phyloP scores from a whole-genome alignment of 2,888 invertebrate genomes.

The Seira sanloemensis region DNA sequence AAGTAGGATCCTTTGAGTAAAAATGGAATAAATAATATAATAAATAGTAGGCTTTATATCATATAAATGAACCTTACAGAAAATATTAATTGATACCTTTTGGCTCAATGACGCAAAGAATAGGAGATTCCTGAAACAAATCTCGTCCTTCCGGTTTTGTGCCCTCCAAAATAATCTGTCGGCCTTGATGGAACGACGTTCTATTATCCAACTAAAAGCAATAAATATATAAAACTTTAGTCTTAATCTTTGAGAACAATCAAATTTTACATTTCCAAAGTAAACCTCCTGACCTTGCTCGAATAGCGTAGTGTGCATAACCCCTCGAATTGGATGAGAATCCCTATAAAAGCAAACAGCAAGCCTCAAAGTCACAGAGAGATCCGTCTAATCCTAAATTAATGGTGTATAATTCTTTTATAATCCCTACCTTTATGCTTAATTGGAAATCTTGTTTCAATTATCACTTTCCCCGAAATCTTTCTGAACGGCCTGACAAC shows the following conservation, averaged over 20 bases:
- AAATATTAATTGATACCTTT: neutral
- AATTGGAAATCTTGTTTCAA: conserved; percentile 51
- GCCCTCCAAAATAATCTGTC: conserved; percentile 34
- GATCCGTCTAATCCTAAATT: too few species aligned
- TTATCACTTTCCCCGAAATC: conserved; percentile 40
- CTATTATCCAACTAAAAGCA: conserved; percentile 52
- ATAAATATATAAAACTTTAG: too few species aligned
- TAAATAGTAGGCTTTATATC: too few species aligned
- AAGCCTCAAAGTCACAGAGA: too few species aligned
- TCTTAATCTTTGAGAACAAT: too few species aligned
- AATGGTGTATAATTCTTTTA: too few species aligned
- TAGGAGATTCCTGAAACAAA: conserved; percentile 45
- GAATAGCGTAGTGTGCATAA: conserved; percentile 37
- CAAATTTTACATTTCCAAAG: too few species aligned
- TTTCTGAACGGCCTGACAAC: conserved; percentile 34
- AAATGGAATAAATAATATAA: neutral
- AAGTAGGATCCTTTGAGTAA: neutral
- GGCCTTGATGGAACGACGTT: conserved; percentile 35
- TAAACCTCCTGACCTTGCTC: too few species aligned
- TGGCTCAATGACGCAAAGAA: neutral
- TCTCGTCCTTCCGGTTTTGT: conserved; percentile 16
- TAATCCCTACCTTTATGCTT: conserved; percentile 45
- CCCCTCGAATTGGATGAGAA: conserved; percentile 44
- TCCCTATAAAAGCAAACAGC: conserved; percentile 22
- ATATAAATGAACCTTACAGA: too few species aligned